Conservation (phyloP, 1,140 invertebrate species). For the Drosophila arizonae region DNA sequence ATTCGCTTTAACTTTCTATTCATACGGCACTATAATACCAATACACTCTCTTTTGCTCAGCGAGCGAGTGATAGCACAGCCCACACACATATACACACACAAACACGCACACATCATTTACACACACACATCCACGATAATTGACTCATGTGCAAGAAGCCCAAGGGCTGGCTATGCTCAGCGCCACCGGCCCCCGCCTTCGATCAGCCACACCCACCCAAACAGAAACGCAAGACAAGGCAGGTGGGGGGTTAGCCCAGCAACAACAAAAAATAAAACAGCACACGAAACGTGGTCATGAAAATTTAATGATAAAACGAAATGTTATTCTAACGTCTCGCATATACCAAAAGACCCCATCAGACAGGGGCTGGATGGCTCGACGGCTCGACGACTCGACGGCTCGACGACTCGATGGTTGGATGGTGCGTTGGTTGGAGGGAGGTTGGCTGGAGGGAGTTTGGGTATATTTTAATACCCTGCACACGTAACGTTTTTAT, state of each 20-base stretch:
- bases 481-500: constrained; percentile 66
- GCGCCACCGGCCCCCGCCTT: constrained; percentile 14
- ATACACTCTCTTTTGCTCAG: background rate
- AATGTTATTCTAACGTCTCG: constrained; percentile 76
- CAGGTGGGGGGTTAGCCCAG: constrained; percentile 29
- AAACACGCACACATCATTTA: constrained; percentile 20
- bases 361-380: constrained; percentile 11
- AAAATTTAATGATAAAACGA: constrained; percentile 82
- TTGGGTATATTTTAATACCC: constrained; percentile 52
- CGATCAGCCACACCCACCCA: constrained; percentile 11
- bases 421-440: too few species aligned
- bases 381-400: too few species aligned
- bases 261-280: constrained; percentile 23
- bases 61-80: background rate
- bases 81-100: constrained; percentile 4
- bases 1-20: too few species aligned
- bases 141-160: constrained; percentile 65
- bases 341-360: constrained; percentile 32
- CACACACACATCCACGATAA: constrained; percentile 55
- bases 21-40: background rate
- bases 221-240: constrained; percentile 12
- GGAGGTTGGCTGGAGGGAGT: constrained; percentile 1
- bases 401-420: too few species aligned
- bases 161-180: constrained; percentile 33
- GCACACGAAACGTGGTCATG: constrained; percentile 63